A percentile compares a stretch with the other conserved stretches of the same genome.
These are phyloP conservation scores for Campylorhamphus procurvoides DNA, from an alignment of 2,113 vertebrate species.

Conservation along the genomic window DNA sequence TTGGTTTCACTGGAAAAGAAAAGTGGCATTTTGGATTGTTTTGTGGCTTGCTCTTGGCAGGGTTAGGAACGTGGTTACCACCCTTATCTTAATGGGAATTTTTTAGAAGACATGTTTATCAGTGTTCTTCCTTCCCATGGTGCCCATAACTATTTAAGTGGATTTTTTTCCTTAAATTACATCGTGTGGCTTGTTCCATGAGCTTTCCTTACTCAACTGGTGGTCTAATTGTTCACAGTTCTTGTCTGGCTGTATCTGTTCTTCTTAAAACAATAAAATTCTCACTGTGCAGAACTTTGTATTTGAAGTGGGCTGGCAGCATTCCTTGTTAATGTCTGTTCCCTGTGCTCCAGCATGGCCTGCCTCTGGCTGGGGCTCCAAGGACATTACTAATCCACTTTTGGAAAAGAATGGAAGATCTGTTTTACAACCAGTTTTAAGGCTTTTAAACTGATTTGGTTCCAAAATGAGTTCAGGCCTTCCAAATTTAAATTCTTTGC, in stretches of 20 bases:
- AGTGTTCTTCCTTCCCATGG: background rate
- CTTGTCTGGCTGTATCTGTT: background rate
- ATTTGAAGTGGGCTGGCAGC: conserved; percentile 28
- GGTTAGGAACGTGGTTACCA: background rate
- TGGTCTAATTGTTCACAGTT: background rate
- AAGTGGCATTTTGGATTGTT: background rate
- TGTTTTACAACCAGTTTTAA: background rate
- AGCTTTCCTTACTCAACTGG: background rate
- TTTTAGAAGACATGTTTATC: background rate
- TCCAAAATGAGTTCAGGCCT: background rate
- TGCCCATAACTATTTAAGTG: background rate
- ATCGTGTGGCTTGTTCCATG: background rate
- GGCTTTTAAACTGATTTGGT: background rate
- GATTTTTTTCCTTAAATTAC: background rate
- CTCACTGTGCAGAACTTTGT: background rate
- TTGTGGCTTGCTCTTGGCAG: background rate
- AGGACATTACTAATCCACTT: conserved; percentile 25
- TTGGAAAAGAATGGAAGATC: conserved; percentile 32
- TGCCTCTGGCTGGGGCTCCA: conserved; percentile 31
- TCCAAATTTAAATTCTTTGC: conserved; percentile 13
- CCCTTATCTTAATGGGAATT: background rate
- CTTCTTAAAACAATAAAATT: background rate
- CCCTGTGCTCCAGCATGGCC: background rate
- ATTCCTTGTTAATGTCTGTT: conserved; percentile 11
- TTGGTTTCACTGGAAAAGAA: background rate